Evolutionary conservation across 2,888 invertebrate species (phyloP), one percentile per base, ranked within the genome.

Genomic region (Auanema freiburgensis): DNA sequence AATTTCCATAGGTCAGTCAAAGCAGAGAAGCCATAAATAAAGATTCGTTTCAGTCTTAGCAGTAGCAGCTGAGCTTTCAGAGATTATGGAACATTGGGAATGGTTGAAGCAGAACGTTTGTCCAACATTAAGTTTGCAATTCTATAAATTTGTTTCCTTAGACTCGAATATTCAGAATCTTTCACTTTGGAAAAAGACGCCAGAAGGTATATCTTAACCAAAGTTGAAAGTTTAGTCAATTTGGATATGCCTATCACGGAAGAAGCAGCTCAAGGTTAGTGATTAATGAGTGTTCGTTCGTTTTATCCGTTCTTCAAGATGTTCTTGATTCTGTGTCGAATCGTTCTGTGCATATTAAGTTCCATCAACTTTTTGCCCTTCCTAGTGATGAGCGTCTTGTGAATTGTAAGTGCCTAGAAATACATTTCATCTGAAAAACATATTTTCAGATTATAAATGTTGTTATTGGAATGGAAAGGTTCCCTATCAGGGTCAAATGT

Each of bases 401-500:
- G 14, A 95, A 92, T 85, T 94, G 95, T 95, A 88, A 84, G 86
- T 83, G 33, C 33, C 33, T 33, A 33, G 4, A 8, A 5, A 33
- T 3, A 33, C 8, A 33, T 16, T 44, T 23, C 14, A 14, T 11
- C 25, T 11, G 42, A 53, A 10, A 16, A 41, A 3, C 18, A 49
- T n/a, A 6, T 16, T 56, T 67, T 67, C 58, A 88, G 87, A 87
- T 77, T 87, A 88, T 76, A 87, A 86, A 11, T 88, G 83, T 84
- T 95, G 95, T 83, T 94, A 92, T 83, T 92, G 93, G 90, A 93
- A 93, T 85, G 91, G 92, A 42, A 90, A 90, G 84, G 88, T 97
- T 75, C 96, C 95, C 0, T 87, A 92, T n/a, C 96, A 96, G 87
- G 97, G 97, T 41, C 93, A 93, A 90, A 88, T 97, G 84, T 98